phyloP scores from a whole-genome alignment of 2,113 vertebrate genomes.

The Sylvia atricapilla region DNA sequence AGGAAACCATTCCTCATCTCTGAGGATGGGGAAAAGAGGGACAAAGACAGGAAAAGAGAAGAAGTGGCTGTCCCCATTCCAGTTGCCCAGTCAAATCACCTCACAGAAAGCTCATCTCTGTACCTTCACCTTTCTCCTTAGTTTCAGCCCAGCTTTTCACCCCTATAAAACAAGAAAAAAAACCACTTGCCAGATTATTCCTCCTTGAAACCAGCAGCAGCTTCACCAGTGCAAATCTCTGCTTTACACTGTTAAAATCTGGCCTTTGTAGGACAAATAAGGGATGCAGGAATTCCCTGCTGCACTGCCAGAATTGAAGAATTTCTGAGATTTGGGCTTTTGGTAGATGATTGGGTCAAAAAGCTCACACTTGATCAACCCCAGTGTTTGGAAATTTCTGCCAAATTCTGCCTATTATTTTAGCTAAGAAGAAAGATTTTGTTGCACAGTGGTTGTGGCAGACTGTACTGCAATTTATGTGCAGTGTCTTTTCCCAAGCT shows the following conservation, averaged over 20 bases:
- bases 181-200: not conserved
- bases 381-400: not conserved
- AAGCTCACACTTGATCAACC: fast-evolving
- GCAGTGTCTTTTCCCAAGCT: not conserved
- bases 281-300: not conserved
- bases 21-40: not conserved
- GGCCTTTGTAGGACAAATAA: not conserved
- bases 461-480: not conserved
- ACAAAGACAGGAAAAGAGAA: not conserved
- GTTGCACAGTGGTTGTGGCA: not conserved
- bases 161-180: not conserved
- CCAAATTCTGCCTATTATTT: not conserved
- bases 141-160: not conserved
- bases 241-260: not conserved
- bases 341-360: not conserved
- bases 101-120: not conserved
- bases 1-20: not conserved
- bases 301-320: not conserved
- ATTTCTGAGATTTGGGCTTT: not conserved
- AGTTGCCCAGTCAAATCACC: not conserved
- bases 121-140: not conserved
- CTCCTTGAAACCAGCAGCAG: not conserved
- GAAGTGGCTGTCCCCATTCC: not conserved
- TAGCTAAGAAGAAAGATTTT: not conserved
- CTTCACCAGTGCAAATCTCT: not conserved